Conservation (phyloP, 2,113 vertebrate species). For the Hippocampus mohnikei region DNA sequence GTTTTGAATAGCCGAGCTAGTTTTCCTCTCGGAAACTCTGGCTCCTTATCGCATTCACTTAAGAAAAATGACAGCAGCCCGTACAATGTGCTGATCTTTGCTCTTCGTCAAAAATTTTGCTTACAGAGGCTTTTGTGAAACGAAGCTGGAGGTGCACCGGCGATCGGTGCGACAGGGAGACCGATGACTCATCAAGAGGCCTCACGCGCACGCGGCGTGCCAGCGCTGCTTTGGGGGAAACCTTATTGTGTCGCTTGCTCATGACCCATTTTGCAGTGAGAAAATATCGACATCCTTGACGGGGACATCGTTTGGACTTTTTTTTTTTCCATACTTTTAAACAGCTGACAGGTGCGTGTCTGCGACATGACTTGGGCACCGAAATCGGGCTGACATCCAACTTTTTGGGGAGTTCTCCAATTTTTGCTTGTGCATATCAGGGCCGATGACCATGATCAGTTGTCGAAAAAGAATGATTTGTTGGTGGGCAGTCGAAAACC, state of each 20-base stretch:
- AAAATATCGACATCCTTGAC: neutral
- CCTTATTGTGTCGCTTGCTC: neutral
- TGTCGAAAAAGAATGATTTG: no score
- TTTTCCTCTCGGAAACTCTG: slow-evolving; percentile 31
- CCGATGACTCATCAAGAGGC: slow-evolving; percentile 5
- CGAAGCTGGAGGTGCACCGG: slow-evolving; percentile 4
- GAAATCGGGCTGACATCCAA: no score
- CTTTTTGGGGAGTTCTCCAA: no score
- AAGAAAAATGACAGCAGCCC: slow-evolving; percentile 33
- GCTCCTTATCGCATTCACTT: slow-evolving; percentile 25
- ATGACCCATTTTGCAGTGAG: neutral
- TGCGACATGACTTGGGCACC: no score
- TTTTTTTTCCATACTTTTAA: no score
- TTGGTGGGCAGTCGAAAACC: neutral
- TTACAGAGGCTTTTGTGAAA: slow-evolving; percentile 34
- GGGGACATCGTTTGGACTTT: no score
- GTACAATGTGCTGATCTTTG: slow-evolving; percentile 48
- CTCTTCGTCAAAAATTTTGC: slow-evolving; percentile 40
- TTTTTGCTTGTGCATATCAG: no score
- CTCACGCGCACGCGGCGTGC: neutral
- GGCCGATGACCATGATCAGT: no score
- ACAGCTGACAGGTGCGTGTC: no score
- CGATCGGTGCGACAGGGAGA: neutral
- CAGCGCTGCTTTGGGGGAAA: neutral
- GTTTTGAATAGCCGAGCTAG: slow-evolving; percentile 46